Conservation (phyloP, 2,888 invertebrate species). For the Ichneumon xanthorius region DNA sequence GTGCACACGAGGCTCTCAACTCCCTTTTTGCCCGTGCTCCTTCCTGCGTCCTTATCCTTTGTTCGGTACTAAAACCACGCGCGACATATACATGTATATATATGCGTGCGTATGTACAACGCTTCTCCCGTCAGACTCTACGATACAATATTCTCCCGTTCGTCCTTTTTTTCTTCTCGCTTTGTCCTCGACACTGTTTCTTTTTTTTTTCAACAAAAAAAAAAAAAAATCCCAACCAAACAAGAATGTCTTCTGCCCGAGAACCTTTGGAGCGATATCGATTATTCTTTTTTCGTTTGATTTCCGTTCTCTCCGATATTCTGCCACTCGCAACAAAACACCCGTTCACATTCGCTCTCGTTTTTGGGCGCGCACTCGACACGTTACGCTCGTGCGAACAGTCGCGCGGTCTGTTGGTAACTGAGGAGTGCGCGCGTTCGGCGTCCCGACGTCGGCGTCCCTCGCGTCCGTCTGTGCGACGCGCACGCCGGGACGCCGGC, state of each 20-base stretch:
- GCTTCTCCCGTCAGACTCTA: not conserved
- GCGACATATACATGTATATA: not conserved
- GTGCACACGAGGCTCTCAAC: slow-evolving; percentile 13
- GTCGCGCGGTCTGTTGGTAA: slow-evolving; percentile 81
- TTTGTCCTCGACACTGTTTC: slow-evolving; percentile 14
- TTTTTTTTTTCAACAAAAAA: not conserved
- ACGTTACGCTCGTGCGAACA: slow-evolving; percentile 73
- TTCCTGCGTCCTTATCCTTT: slow-evolving; percentile 67
- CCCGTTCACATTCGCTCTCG: slow-evolving; percentile 62
- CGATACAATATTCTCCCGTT: no score
- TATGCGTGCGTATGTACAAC: not conserved
- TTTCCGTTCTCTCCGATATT: slow-evolving; percentile 35
- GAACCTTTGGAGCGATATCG: not conserved
- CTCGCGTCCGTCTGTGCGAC: slow-evolving; percentile 64
- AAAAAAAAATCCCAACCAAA: no score
- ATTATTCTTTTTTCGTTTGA: slow-evolving; percentile 23
- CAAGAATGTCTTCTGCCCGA: not conserved
- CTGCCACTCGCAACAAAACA: slow-evolving; percentile 36
- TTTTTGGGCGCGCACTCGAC: slow-evolving; percentile 62
- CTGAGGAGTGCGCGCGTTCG: slow-evolving; percentile 76
- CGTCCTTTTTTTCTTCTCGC: no score
- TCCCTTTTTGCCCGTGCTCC: slow-evolving; percentile 14
- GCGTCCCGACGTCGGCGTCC: slow-evolving; percentile 75
- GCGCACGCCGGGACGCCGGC: slow-evolving; percentile 64
- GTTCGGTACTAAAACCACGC: slow-evolving; percentile 66